Evolutionary conservation across 2,797 vertebrate species (phyloP).

Genomic region (Scolopax bukidnonensis): DNA sequence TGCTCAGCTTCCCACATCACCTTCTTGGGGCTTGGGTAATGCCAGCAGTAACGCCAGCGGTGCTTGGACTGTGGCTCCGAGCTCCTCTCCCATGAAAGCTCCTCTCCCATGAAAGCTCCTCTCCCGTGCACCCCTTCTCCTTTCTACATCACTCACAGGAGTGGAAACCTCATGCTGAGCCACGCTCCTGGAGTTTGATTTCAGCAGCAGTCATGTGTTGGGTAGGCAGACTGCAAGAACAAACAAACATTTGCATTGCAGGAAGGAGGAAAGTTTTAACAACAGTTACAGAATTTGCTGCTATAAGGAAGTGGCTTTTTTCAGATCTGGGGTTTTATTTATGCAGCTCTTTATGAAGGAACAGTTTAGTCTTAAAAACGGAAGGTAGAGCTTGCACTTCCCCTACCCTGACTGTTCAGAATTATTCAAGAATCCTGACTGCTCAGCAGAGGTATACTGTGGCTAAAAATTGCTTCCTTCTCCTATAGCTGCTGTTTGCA

Average conservation of each 20-base stretch:
- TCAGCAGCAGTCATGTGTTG: background rate
- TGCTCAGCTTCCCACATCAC: background rate
- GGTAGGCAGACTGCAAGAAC: background rate
- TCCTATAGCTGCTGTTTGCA: background rate
- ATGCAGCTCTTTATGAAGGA: background rate
- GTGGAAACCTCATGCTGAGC: background rate
- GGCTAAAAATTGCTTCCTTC: background rate
- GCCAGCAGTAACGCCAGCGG: rapidly evolving
- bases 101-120: no score
- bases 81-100: background rate
- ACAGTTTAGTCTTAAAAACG: background rate
- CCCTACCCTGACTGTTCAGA: background rate
- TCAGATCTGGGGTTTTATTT: background rate
- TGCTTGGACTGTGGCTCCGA: background rate
- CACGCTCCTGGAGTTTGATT: background rate
- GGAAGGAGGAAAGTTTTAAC: background rate
- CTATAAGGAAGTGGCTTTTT: background rate
- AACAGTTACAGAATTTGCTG: background rate
- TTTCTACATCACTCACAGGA: rapidly evolving
- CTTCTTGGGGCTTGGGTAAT: rapidly evolving
- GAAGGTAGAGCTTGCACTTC: background rate
- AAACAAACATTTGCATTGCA: background rate
- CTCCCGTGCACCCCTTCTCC: background rate
- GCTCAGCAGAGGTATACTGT: background rate
- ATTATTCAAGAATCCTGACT: background rate